These are phyloP conservation scores for Morpho deidamia DNA, from an alignment of 2,888 invertebrate genomes.

Conservation along the genomic window DNA sequence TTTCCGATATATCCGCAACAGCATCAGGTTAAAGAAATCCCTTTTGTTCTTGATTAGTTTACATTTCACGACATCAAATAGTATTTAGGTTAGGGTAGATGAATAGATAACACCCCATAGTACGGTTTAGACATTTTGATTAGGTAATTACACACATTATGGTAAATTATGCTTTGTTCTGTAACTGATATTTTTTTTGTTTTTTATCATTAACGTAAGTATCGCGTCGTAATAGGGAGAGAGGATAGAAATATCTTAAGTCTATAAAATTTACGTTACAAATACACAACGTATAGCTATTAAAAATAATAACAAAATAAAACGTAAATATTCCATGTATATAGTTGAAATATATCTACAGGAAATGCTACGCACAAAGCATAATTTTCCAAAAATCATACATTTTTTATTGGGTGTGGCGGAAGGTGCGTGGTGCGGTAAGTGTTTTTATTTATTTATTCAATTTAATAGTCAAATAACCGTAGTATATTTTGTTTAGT, in stretches of 20 bases:
- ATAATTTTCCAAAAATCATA: slow-evolving; percentile 12
- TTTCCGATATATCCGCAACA: slow-evolving; percentile 63
- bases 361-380: neutral
- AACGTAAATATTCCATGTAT: too few species aligned
- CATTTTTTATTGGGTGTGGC: slow-evolving; percentile 19
- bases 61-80: too few species aligned
- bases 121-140: neutral
- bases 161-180: slow-evolving; percentile 13
- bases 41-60: neutral
- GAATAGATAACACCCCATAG: neutral
- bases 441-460: slow-evolving; percentile 44
- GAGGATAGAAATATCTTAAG: neutral
- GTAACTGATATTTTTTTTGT: neutral
- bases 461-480: slow-evolving; percentile 11
- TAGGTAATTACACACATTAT: slow-evolving; percentile 11
- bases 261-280: neutral
- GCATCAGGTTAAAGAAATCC: slow-evolving; percentile 52
- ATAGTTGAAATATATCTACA: too few species aligned
- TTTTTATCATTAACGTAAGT: too few species aligned
- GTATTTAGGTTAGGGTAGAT: neutral
- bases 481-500: slow-evolving; percentile 4
- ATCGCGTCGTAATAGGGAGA: too few species aligned
- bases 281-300: too few species aligned
- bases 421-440: slow-evolving; percentile 73
- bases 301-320: too few species aligned